Conservation (phyloP, 2,797 vertebrate species). For the Pangasius macronema region DNA sequence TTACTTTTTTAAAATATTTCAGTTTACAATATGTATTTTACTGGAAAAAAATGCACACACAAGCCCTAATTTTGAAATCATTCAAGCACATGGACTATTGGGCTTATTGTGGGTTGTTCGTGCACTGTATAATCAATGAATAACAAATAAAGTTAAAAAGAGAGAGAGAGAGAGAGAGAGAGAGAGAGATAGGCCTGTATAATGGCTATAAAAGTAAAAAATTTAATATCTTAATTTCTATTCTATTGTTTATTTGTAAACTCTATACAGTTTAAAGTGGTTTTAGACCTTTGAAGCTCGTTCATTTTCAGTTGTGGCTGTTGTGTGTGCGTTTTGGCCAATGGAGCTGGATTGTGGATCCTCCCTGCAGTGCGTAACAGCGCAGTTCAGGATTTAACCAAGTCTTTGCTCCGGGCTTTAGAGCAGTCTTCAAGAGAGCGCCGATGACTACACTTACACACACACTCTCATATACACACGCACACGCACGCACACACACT, state of each 20-base stretch:
- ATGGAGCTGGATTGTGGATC: constrained; percentile 98
- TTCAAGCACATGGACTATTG: not conserved
- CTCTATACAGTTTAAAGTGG: constrained; percentile 65
- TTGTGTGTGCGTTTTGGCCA: constrained; percentile 88
- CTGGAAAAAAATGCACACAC: not conserved
- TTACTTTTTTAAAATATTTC: not conserved
- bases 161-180: too few species aligned
- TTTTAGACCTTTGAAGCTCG: constrained; percentile 87
- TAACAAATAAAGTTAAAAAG: not conserved
- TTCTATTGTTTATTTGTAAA: constrained; percentile 67
- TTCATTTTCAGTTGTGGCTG: constrained; percentile 87
- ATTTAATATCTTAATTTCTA: not conserved
- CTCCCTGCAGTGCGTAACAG: constrained; percentile 99
- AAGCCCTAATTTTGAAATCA: not conserved
- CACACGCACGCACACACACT: not conserved
- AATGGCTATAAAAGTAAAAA: not conserved
- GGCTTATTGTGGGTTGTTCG: not conserved
- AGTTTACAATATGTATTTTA: too few species aligned
- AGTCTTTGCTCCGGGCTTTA: constrained; percentile 91
- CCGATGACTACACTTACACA: constrained; percentile 57
- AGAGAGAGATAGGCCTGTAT: too few species aligned
- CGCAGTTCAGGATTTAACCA: constrained; percentile 99
- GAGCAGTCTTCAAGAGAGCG: constrained; percentile 87
- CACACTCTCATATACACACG: not conserved
- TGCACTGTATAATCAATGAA: not conserved